Evolutionary conservation across 92 coral and sea anemone genomes (phyloP).

Genomic region (Zoanthus gigantus): DNA sequence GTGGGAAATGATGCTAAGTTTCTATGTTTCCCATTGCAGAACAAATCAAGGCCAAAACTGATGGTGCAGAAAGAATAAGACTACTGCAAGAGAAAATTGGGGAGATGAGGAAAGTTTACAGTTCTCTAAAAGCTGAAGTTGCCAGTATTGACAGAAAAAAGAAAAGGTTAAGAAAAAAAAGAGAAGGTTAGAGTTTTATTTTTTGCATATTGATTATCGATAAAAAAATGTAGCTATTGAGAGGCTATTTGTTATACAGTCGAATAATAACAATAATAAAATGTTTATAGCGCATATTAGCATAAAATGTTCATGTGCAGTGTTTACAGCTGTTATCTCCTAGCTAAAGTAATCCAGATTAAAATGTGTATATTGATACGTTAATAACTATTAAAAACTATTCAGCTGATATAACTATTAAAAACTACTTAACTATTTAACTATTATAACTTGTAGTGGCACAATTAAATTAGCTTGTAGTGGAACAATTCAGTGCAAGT

Average conservation of each 20-base stretch:
- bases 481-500: not conserved
- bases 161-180: conserved; percentile 88
- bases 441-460: too few species aligned
- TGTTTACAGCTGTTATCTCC: too few species aligned
- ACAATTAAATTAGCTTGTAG: not conserved
- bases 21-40: conserved; percentile 49
- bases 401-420: too few species aligned
- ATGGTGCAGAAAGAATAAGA: conserved; percentile 92
- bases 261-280: too few species aligned
- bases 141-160: conserved; percentile 97
- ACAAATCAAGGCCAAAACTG: conserved; percentile 90
- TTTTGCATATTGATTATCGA: not conserved
- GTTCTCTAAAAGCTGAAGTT: conserved; percentile 95
- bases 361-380: too few species aligned
- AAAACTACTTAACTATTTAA: too few species aligned
- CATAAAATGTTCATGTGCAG: too few species aligned
- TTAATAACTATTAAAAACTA: too few species aligned
- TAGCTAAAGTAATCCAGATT: too few species aligned
- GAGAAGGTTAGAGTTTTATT: conserved; percentile 73
- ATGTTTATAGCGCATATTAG: too few species aligned
- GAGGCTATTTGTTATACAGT: not conserved
- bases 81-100: conserved; percentile 91
- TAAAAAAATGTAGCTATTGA: too few species aligned
- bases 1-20: not conserved
- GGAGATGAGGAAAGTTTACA: conserved; percentile 95